Conservation (phyloP, 35 echinoderm and acorn worm genomes). For the Ptychodera flava region DNA sequence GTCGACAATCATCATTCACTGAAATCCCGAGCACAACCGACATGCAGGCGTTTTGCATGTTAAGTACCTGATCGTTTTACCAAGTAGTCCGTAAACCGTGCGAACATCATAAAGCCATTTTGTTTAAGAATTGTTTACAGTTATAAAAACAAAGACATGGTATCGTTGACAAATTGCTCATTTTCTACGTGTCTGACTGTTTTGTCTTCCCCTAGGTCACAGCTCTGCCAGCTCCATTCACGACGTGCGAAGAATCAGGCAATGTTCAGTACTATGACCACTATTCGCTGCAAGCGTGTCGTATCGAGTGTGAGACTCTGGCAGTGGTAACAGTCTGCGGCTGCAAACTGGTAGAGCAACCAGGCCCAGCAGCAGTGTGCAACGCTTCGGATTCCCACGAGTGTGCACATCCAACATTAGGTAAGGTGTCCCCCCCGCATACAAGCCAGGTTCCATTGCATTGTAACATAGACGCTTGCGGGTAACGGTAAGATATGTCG, state of each 20-base stretch:
- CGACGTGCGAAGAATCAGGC: conserved; percentile 36
- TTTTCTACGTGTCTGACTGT: too few relatives aligned
- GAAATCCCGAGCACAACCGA: too few relatives aligned
- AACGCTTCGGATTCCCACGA: conserved; percentile 63
- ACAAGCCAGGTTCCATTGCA: background rate
- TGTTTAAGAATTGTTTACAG: too few relatives aligned
- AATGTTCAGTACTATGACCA: conserved; percentile 58
- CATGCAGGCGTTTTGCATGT: too few relatives aligned
- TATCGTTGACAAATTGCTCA: too few relatives aligned
- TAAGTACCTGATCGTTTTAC: too few relatives aligned
- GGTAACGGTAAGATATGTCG: too few relatives aligned
- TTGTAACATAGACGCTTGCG: too few relatives aligned
- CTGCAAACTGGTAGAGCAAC: conserved; percentile 69
- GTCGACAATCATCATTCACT: too few relatives aligned
- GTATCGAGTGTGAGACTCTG: conserved; percentile 80
- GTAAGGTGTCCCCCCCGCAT: conserved; percentile 30
- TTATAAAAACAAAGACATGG: too few relatives aligned
- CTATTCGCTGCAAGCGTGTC: conserved; percentile 81
- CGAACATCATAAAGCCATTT: too few relatives aligned
- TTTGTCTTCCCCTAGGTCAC: conserved; percentile 77
- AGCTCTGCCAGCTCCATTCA: conserved; percentile 49
- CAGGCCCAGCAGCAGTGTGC: conserved; percentile 44
- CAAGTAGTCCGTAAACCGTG: too few relatives aligned
- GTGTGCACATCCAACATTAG: conserved; percentile 44
- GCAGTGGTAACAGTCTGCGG: conserved; percentile 48